phyloP scores from a whole-genome alignment of 1,140 invertebrate genomes.

The Bombus picipes region DNA sequence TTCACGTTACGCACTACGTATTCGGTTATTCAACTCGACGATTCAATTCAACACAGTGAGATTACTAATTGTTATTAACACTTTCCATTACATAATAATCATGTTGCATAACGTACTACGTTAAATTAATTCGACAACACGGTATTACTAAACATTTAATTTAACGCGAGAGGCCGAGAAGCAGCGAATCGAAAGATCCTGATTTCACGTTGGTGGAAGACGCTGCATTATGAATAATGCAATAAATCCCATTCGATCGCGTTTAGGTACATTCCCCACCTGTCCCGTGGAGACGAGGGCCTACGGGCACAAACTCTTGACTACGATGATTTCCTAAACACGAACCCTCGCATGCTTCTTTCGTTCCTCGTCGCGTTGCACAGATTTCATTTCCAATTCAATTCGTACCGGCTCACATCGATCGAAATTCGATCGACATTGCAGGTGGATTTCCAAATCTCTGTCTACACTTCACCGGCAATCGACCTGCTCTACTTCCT shows the following conservation, averaged over 20 bases:
- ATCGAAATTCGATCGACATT: slow-evolving; percentile 50
- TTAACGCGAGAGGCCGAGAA: neutral
- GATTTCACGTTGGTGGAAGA: slow-evolving; percentile 12
- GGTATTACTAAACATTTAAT: neutral
- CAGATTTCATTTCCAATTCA: slow-evolving; percentile 73
- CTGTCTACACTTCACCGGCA: slow-evolving; percentile 79
- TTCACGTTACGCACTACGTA: no score
- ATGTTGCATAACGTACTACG: no score
- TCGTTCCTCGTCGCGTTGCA: neutral
- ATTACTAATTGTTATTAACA: no score
- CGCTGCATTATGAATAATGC: slow-evolving; percentile 70
- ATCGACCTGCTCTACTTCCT: slow-evolving; percentile 84
- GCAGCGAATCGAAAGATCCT: neutral
- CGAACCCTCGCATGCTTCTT: slow-evolving; percentile 51
- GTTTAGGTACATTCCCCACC: slow-evolving; percentile 51
- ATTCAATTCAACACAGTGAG: no score
- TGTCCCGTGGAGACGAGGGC: slow-evolving; percentile 23
- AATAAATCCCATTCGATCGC: slow-evolving; percentile 66
- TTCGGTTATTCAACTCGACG: no score
- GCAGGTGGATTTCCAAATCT: slow-evolving; percentile 84
- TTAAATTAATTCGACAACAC: neutral
- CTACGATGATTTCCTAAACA: slow-evolving; percentile 70
- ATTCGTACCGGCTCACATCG: slow-evolving; percentile 37
- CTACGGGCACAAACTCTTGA: slow-evolving; percentile 39
- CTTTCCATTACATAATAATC: no score